phyloP scores from a whole-genome alignment of 2,888 invertebrate genomes.

The Sinohyriopsis cumingii region DNA sequence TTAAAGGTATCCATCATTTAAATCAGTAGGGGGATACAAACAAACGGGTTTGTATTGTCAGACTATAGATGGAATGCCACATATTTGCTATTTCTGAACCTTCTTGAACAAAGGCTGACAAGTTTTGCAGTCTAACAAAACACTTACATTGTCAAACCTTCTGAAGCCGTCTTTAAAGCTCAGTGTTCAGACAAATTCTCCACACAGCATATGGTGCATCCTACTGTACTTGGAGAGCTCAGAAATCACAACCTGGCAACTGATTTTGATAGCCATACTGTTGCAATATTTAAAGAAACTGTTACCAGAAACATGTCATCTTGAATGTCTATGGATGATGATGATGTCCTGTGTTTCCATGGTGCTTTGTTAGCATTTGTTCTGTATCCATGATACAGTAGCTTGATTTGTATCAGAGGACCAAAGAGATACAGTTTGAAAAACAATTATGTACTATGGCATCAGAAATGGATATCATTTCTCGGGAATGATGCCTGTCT shows the following conservation, averaged over 20 bases:
- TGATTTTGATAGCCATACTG: neutral
- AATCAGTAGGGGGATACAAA: too few species aligned
- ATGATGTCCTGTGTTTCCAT: neutral
- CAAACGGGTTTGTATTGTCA: too few species aligned
- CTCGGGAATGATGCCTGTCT: too few species aligned
- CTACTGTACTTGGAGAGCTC: slow-evolving; percentile 4
- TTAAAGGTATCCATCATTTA: too few species aligned
- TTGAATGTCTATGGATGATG: slow-evolving; percentile 1
- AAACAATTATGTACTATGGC: too few species aligned
- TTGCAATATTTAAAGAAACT: slow-evolving; percentile 2
- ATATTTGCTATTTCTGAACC: too few species aligned
- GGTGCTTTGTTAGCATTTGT: slow-evolving; percentile 1
- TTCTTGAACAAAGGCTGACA: too few species aligned
- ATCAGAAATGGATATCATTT: too few species aligned
- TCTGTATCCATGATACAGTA: slow-evolving; percentile 7
- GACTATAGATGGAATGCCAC: too few species aligned
- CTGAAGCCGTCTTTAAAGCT: too few species aligned
- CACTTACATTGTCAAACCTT: too few species aligned
- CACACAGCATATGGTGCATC: slow-evolving; percentile 11
- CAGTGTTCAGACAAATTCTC: neutral
- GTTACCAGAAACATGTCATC: slow-evolving; percentile 4
- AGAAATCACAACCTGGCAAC: neutral
- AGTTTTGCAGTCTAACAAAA: too few species aligned
- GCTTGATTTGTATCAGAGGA: neutral
- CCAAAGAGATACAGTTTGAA: neutral